Base-by-base conservation (phyloP, 2,888 invertebrate genomes). In the Endotricha flammealis region DNA sequence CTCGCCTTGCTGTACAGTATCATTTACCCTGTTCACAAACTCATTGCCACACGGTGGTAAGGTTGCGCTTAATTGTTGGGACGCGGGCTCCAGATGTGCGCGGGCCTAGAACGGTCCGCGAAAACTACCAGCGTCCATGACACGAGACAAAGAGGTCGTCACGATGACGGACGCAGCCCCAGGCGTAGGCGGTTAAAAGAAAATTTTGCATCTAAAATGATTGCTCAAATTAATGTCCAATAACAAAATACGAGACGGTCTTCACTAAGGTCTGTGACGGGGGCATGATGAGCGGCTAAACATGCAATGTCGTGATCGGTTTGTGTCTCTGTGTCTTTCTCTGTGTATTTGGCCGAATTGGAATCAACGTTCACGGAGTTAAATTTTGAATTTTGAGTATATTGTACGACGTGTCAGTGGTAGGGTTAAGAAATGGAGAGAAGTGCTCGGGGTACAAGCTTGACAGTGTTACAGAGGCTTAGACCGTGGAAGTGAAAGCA, bases 271-370 rank as follows among this genome's bases (percentile, higher is more conserved):
- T 76, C 77, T 73, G 82, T 81, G 82, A 79, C 79, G 78, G 81
- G 83, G 74, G 69, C 70, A 62, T 71, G 64, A 81, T 85, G 83
- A 82, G 75, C 75, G 68, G 75, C 83, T 85, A 85, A 78, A 76
- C 85, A 85, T 85, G 85, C 85, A 85, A 82, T 85, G 85, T 79
- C 77, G 81, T 82, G 83, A 77, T 70, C 68, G 52, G 54, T 58
- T 74, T 65, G 77, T 78, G 79, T 78, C 71, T 78, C 71, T 58
- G 73, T 80, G 80, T 79, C 71, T 63, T 50, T 57, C 48, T 66
- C 29, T 38, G 32, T 51, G 66, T 73, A 68, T 71, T 66, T 58
- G 53, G 75, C 78, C 82, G 80, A 81, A 80, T 78, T 54, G 36
- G 43, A 47, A 29, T 25, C 32, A 29, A 28, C 28, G 28, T 38